Percentiles rank a stretch among this genome's conserved stretches.
Evolutionary conservation across 2,888 invertebrate genomes (phyloP).

Genomic region (Chirona hameri): DNA sequence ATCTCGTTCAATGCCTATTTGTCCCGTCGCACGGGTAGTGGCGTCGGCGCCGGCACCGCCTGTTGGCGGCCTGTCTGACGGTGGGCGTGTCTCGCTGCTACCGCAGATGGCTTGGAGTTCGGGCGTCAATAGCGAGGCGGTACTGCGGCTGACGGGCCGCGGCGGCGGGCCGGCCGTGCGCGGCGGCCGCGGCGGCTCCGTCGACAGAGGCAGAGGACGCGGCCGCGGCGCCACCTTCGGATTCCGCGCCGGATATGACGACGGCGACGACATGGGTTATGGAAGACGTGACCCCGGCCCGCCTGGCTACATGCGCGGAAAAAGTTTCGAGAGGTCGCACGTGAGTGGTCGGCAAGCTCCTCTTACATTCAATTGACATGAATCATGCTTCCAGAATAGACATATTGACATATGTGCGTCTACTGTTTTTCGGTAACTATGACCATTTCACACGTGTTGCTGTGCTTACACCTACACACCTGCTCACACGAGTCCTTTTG

Average conservation of each 20-base stretch:
- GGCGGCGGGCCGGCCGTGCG: conserved; percentile 43
- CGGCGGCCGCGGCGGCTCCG: conserved; percentile 42
- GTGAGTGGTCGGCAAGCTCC: conserved; percentile 57
- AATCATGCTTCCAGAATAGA: too few relatives aligned
- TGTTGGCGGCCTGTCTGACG: too few relatives aligned
- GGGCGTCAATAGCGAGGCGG: conserved; percentile 55
- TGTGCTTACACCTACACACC: too few relatives aligned
- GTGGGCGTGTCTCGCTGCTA: neutral
- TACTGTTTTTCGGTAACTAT: too few relatives aligned
- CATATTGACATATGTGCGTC: too few relatives aligned
- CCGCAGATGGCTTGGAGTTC: conserved; percentile 51
- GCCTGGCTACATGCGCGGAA: conserved; percentile 33
- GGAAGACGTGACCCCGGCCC: conserved; percentile 35
- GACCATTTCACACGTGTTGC: too few relatives aligned
- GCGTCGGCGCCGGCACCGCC: too few relatives aligned
- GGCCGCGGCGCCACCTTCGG: conserved; percentile 48
- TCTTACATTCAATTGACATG: too few relatives aligned
- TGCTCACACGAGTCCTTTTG: too few relatives aligned
- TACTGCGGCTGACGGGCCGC: conserved; percentile 48
- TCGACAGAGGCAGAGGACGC: conserved; percentile 41
- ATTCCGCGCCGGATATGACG: conserved; percentile 50
- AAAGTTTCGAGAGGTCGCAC: conserved; percentile 48
- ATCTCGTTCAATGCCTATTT: too few relatives aligned
- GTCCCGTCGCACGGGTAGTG: too few relatives aligned
- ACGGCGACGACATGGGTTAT: conserved; percentile 50